Conservation (phyloP, 1,140 invertebrate species). For the Rhynchophorus ferrugineus region DNA sequence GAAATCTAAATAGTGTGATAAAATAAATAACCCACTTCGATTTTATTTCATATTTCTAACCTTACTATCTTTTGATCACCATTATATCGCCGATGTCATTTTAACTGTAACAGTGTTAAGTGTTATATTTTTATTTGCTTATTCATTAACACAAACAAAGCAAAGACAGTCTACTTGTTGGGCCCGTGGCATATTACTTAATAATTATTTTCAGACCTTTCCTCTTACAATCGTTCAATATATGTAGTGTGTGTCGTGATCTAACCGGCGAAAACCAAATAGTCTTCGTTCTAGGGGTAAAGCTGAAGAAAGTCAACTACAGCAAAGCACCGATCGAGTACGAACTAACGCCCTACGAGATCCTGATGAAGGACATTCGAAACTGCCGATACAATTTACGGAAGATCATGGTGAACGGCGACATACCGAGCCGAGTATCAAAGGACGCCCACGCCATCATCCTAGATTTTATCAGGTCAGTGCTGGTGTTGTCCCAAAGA, state of each 20-base stretch:
- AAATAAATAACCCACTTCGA: too few species aligned
- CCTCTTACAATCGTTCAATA: not conserved
- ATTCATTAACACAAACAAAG: too few species aligned
- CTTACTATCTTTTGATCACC: too few species aligned
- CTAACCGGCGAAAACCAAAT: conserved; percentile 43
- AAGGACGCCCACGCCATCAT: conserved; percentile 94
- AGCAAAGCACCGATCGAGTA: conserved; percentile 71
- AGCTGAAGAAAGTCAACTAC: conserved; percentile 83
- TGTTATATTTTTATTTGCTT: too few species aligned
- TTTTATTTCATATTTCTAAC: too few species aligned
- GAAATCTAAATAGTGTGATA: too few species aligned
- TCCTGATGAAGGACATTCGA: conserved; percentile 92
- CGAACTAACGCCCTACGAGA: conserved; percentile 95
- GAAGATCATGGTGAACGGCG: conserved; percentile 74
- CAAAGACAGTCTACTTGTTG: too few species aligned
- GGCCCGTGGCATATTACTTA: too few species aligned
- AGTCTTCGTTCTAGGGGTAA: conserved; percentile 55
- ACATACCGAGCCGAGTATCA: conserved; percentile 74
- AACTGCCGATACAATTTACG: conserved; percentile 76
- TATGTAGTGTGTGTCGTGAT: not conserved
- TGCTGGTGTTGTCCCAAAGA: not conserved
- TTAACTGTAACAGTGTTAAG: too few species aligned
- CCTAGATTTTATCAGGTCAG: conserved; percentile 76
- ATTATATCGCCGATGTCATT: too few species aligned
- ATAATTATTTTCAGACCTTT: too few species aligned